phyloP scores from a whole-genome alignment of 2,113 vertebrate genomes.

The Heterocephalus glaber region DNA sequence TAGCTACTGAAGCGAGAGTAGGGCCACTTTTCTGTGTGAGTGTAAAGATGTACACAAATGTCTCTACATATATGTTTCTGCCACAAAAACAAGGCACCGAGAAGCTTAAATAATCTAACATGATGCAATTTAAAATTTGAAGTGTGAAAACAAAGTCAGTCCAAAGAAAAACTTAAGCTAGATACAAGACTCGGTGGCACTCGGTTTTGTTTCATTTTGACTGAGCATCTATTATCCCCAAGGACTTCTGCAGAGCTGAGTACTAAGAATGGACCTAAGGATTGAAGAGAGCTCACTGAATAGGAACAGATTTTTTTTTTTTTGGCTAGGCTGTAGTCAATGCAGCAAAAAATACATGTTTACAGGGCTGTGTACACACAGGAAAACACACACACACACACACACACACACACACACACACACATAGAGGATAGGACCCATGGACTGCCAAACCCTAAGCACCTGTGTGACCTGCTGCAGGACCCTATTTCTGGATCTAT shows the following conservation, averaged over 20 bases:
- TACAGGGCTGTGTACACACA: accelerated
- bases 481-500: not conserved
- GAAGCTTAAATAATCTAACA: constrained; percentile 8
- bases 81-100: not conserved
- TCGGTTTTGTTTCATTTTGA: not conserved
- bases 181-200: not conserved
- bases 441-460: not conserved
- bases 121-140: not conserved
- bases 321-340: not conserved
- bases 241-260: not conserved
- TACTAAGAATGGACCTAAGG: not conserved
- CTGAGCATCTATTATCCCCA: not conserved
- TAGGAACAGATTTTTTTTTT: not conserved
- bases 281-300: not conserved
- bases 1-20: not conserved
- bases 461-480: not conserved
- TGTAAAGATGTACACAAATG: not conserved
- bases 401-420: not conserved
- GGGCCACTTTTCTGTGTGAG: not conserved
- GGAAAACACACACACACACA: not conserved
- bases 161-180: not conserved
- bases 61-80: not conserved
- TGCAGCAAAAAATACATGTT: not conserved
- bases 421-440: not conserved
- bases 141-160: not conserved